Percentiles rank a stretch among this genome's conserved stretches.
phyloP scores from a whole-genome alignment of 1,140 invertebrate species.

The Polyergus mexicanus region DNA sequence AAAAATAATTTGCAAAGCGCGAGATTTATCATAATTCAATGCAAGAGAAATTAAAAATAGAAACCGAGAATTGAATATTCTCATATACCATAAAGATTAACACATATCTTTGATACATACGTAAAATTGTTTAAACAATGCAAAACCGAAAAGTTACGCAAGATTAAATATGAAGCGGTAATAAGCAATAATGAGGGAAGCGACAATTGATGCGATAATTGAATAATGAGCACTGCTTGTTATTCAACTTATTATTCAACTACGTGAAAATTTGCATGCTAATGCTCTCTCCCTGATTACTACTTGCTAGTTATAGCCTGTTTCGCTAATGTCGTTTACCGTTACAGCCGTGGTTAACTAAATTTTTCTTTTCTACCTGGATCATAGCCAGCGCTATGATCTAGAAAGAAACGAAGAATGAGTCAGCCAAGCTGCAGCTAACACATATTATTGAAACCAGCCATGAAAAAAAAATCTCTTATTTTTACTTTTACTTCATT shows the following conservation, averaged over 20 bases:
- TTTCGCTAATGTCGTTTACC: constrained; percentile 44
- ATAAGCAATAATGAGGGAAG: constrained; percentile 25
- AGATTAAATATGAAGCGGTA: constrained; percentile 24
- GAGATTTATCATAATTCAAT: too few species aligned
- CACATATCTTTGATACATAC: not conserved
- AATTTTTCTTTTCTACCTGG: constrained; percentile 27
- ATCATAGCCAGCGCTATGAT: constrained; percentile 15
- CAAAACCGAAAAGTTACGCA: not conserved
- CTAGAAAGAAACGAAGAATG: constrained; percentile 19
- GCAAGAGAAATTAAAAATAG: too few species aligned
- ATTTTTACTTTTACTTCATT: not conserved
- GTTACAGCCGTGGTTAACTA: constrained; percentile 41
- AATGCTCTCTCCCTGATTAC: constrained; percentile 30
- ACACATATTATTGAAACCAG: not conserved
- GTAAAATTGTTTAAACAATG: not conserved
- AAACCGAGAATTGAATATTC: too few species aligned
- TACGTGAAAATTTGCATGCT: constrained; percentile 41
- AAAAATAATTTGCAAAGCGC: too few species aligned
- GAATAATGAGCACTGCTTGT: constrained; percentile 36
- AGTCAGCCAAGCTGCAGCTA: not conserved
- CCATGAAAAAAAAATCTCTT: not conserved
- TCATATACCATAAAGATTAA: not conserved
- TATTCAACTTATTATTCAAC: constrained; percentile 45
- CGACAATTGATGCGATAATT: constrained; percentile 52
- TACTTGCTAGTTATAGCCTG: constrained; percentile 20